phyloP scores from a whole-genome alignment of 2,797 vertebrate species.

The Tangara arthus region DNA sequence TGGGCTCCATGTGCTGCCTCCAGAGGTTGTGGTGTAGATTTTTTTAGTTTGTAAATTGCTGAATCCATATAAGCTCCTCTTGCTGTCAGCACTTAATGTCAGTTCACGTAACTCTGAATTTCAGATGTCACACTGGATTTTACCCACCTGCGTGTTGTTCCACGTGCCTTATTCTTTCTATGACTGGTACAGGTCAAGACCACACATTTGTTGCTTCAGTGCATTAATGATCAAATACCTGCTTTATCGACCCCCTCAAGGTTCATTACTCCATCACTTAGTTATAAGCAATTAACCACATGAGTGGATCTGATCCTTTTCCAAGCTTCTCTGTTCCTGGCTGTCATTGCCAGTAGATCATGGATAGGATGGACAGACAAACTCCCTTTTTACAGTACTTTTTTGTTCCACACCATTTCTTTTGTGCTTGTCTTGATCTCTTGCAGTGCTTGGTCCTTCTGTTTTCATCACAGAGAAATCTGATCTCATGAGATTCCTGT shows the following conservation, averaged over 20 bases:
- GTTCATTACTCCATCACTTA: not conserved
- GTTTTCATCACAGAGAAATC: not conserved
- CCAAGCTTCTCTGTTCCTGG: not conserved
- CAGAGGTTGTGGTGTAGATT: not conserved
- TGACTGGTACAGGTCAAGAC: not conserved
- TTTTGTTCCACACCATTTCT: not conserved
- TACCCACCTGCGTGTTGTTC: not conserved
- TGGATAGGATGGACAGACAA: not conserved
- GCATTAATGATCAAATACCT: not conserved
- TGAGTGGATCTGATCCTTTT: not conserved
- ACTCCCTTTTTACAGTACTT: not conserved
- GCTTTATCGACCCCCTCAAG: not conserved
- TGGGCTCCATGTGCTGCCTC: rapidly evolving
- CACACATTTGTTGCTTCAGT: not conserved
- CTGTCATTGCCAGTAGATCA: not conserved
- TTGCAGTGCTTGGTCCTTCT: not conserved
- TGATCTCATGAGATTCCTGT: not conserved
- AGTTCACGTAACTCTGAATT: not conserved
- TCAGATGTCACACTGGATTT: not conserved
- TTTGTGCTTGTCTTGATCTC: not conserved
- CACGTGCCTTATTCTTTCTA: not conserved
- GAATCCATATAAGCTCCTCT: rapidly evolving
- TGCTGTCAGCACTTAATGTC: rapidly evolving
- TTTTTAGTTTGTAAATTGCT: not conserved
- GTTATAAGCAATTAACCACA: not conserved